Conservation (phyloP, 2,113 vertebrate species). For the Melanostigma gelatinosum region DNA sequence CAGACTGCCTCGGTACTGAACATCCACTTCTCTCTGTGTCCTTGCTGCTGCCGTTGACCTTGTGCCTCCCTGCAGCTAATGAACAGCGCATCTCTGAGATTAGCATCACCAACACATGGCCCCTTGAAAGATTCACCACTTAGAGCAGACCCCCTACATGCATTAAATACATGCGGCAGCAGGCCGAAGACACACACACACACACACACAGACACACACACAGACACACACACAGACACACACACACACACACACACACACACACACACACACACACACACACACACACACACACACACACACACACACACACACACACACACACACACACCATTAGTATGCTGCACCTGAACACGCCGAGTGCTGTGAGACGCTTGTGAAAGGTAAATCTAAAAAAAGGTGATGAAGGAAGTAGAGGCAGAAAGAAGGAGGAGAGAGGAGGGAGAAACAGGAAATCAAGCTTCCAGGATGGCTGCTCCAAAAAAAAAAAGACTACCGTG, state of each 20-base stretch:
- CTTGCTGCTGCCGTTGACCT: constrained; percentile 34
- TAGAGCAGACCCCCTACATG: constrained; percentile 8
- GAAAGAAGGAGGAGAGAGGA: neutral
- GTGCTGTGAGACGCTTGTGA: neutral
- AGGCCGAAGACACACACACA: constrained; percentile 15
- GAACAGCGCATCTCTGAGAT: constrained; percentile 13
- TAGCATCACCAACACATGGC: constrained; percentile 47
- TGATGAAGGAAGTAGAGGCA: neutral
- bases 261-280: constrained; percentile 15
- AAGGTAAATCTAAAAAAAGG: neutral
- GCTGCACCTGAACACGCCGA: constrained; percentile 6
- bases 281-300: constrained; percentile 10
- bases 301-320: constrained; percentile 7
- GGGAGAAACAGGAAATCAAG: neutral
- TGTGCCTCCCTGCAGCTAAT: constrained; percentile 29
- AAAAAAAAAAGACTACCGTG: neutral
- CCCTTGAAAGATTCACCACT: constrained; percentile 30
- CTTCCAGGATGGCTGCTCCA: neutral
- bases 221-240: constrained; percentile 3
- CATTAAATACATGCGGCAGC: constrained; percentile 35
- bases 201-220: constrained; percentile 7
- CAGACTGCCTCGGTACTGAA: neutral
- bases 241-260: constrained; percentile 6
- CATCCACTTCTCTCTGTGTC: constrained; percentile 1
- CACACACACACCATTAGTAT: neutral